phyloP scores from a whole-genome alignment of 2,113 vertebrate genomes.

The Orycteropus afer region DNA sequence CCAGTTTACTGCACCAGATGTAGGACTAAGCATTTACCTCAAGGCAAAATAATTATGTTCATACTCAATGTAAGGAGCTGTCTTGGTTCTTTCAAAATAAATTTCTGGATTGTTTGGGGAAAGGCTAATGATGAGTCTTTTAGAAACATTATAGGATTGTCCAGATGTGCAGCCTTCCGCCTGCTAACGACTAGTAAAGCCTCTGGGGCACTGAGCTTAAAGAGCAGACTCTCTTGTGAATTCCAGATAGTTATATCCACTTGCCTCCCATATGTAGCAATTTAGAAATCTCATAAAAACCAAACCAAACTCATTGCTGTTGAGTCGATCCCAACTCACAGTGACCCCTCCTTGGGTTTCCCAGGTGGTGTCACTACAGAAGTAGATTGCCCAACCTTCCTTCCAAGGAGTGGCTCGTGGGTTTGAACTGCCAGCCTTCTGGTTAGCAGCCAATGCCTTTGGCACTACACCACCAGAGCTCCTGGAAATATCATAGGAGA shows the following conservation, averaged over 20 bases:
- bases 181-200: background rate
- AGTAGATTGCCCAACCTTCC: too few species aligned
- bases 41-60: background rate
- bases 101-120: background rate
- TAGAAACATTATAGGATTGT: background rate
- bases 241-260: background rate
- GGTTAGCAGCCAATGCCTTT: too few species aligned
- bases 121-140: background rate
- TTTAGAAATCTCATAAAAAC: background rate
- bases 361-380: too few species aligned
- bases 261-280: background rate
- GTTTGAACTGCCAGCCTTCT: too few species aligned
- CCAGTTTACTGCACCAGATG: background rate
- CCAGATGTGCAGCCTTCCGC: background rate
- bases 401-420: too few species aligned
- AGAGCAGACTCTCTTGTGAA: background rate
- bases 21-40: background rate
- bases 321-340: too few species aligned
- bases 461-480: too few species aligned
- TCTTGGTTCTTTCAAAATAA: conserved; percentile 42
- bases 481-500: too few species aligned
- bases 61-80: background rate
- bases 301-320: too few species aligned
- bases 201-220: background rate
- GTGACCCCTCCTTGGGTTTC: too few species aligned